Base-by-base conservation (phyloP, 2,888 invertebrate species). In the Volucella bombylans region DNA sequence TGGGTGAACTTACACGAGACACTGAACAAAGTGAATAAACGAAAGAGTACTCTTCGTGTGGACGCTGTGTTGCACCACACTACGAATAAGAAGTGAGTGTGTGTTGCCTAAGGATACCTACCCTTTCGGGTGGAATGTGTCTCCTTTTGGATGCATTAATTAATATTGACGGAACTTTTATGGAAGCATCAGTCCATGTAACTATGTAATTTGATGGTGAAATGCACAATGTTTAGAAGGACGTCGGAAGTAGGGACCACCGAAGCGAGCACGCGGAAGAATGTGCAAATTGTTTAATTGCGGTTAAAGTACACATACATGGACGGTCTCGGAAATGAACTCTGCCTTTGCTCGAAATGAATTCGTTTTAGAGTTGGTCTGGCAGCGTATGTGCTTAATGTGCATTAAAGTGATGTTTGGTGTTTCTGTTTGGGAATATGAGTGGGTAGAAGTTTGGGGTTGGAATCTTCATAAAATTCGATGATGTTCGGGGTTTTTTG, bases 131-230 rank as follows among this genome's bases (percentile, higher is more conserved):
- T 52, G 50, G 23, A 47, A 23, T 39, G 52, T 71, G 38, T 62
- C 50, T 57, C 47, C 57, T 62, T 50, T 59, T 45, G 43, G 52
- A 57, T 31, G 72, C 62, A 64, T 81, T 85, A 85, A 85, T 85
- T 85, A 81, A 85, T 81, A 85, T 85, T 77, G 85, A 85, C 76
- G 74, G 62, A 67, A 85, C 76, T 85, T 85, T 81, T 77, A 57
- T 77, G 65, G 68, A 77, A 71, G 85, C 81, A 85, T 80, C 80
- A 81, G 11, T 62, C 76, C 85, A 77, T 85, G 80, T 77, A 72
- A 85, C 71, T 72, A 81, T 85, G 85, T 81, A 80, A 83, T 83
- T 83, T 71, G 77, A 76, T 81, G 54, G 72, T 45, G 72, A 81
- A 77, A 85, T 85, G 85, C 71, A 85, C 85, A 81, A 68, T 72